A percentile compares a stretch with the other conserved stretches of the same genome.
These are phyloP conservation scores for Setophaga coronata DNA, from an alignment of 2,113 vertebrate species.

Conservation along the genomic window DNA sequence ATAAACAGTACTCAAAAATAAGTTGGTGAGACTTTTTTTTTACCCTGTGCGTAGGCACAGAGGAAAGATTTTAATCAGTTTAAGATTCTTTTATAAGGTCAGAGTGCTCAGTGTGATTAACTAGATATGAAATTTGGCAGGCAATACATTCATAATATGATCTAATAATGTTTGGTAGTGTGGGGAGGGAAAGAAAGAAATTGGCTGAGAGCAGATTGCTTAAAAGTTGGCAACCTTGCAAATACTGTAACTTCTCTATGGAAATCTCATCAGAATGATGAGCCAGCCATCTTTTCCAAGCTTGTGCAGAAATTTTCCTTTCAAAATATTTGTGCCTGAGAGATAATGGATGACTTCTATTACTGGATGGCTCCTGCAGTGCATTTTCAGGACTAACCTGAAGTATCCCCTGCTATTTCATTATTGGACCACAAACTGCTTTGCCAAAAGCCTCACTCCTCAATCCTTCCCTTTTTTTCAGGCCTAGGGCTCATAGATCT, in stretches of 20 bases:
- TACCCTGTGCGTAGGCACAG: conserved; percentile 9
- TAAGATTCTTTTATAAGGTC: conserved; percentile 65
- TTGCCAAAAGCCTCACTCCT: background rate
- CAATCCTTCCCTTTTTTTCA: background rate
- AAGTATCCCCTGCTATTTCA: background rate
- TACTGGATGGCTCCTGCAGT: background rate
- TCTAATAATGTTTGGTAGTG: conserved; percentile 66
- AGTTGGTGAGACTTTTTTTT: background rate
- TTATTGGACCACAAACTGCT: background rate
- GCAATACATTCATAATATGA: conserved; percentile 54
- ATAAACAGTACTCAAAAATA: conserved; percentile 36
- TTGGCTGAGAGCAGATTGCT: conserved; percentile 47
- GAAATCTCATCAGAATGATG: conserved; percentile 47
- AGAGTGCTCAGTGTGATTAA: conserved; percentile 60
- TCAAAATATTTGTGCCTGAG: conserved; percentile 46
- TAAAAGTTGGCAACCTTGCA: conserved; percentile 53
- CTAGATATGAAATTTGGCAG: conserved; percentile 55
- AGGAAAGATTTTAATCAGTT: conserved; percentile 64
- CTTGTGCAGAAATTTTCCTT: background rate
- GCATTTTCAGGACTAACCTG: conserved; percentile 11
- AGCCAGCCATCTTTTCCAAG: conserved; percentile 26
- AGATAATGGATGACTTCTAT: conserved; percentile 24
- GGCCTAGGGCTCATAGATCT: background rate
- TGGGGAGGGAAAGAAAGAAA: background rate
- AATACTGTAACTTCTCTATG: conserved; percentile 46